Conservation (phyloP, 2,113 vertebrate genomes). For the Oreocharis arfaki region DNA sequence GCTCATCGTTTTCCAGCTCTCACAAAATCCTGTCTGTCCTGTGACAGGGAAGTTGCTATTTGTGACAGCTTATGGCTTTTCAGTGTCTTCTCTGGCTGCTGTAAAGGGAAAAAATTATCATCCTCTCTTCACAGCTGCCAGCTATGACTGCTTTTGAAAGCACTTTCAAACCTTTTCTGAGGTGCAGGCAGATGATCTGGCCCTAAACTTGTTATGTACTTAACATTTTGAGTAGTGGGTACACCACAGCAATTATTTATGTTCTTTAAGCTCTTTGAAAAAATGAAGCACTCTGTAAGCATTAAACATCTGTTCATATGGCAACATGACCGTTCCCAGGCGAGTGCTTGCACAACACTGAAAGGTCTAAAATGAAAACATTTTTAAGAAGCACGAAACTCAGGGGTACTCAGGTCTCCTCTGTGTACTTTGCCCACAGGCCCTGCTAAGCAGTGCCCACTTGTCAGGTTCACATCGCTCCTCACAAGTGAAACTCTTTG, state of each 20-base stretch:
- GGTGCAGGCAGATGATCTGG: not conserved
- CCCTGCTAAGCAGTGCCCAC: not conserved
- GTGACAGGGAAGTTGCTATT: not conserved
- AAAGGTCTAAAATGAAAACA: not conserved
- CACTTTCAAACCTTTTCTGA: not conserved
- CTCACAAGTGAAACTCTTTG: not conserved
- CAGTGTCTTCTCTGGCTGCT: not conserved
- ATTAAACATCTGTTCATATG: not conserved
- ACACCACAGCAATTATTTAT: not conserved
- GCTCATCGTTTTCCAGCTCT: not conserved
- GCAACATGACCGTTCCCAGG: not conserved
- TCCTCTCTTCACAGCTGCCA: not conserved
- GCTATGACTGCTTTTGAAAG: not conserved
- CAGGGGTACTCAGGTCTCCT: not conserved
- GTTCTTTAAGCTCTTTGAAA: not conserved
- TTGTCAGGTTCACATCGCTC: not conserved
- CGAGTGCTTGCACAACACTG: rapidly evolving
- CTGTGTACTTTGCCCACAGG: not conserved
- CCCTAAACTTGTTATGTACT: not conserved
- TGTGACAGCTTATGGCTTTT: not conserved
- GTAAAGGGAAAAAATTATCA: not conserved
- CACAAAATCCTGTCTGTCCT: not conserved
- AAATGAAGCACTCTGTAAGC: not conserved
- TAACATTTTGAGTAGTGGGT: not conserved
- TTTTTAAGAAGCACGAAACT: not conserved